These are phyloP conservation scores for Dermatophagoides farinae DNA, from an alignment of 1,140 invertebrate genomes.

Conservation along the genomic window DNA sequence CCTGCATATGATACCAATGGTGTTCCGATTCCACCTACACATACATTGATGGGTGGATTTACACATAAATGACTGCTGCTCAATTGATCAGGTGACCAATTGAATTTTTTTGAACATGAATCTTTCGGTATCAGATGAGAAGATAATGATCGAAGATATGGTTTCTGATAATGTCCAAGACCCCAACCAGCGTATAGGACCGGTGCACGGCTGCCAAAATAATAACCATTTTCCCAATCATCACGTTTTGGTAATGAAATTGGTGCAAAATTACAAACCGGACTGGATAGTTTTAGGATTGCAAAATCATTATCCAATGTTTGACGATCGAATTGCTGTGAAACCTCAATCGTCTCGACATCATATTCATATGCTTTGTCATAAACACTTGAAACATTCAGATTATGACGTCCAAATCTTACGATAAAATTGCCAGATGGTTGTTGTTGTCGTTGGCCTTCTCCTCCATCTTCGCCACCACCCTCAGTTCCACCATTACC, in stretches of 20 bases:
- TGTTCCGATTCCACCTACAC: conserved; percentile 19
- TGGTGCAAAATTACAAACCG: not conserved
- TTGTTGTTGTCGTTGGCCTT: not conserved
- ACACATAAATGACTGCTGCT: conserved; percentile 7
- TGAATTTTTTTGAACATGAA: conserved; percentile 45
- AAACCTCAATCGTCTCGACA: conserved; percentile 54
- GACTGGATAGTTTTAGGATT: conserved; percentile 29
- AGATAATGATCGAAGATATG: conserved; percentile 2
- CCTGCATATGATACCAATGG: conserved; percentile 18
- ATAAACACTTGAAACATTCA: conserved; percentile 18
- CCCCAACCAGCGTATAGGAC: conserved; percentile 9
- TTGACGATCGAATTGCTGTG: conserved; percentile 40
- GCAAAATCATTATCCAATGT: conserved; percentile 51
- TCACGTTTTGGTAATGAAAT: not conserved
- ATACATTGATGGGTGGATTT: not conserved
- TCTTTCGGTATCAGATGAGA: conserved; percentile 28
- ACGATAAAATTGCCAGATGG: conserved; percentile 15
- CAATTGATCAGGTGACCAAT: conserved; percentile 6
- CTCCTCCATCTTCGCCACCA: not conserved
- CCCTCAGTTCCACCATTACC: not conserved
- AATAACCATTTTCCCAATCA: conserved; percentile 3
- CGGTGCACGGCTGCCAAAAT: conserved; percentile 4
- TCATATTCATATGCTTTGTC: conserved; percentile 14
- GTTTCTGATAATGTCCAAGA: not conserved
- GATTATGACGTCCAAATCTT: conserved; percentile 24